A percentile compares a stretch with the other conserved stretches of the same genome.
These are phyloP conservation scores for Eustalomyia histrio DNA, from an alignment of 2,888 invertebrate species.

Conservation along the genomic window DNA sequence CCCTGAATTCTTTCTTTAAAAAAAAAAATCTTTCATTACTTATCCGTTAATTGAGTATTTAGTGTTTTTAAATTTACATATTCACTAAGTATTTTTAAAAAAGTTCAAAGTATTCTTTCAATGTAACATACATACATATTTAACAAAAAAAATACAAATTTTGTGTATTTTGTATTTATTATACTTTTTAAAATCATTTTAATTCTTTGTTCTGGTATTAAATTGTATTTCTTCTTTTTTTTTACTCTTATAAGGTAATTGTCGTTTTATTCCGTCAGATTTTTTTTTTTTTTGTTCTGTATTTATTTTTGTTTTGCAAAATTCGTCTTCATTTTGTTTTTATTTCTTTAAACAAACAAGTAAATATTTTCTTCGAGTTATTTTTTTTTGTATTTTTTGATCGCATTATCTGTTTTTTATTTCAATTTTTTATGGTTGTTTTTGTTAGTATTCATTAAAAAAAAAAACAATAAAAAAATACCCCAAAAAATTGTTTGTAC, in stretches of 20 bases:
- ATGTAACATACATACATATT: neutral
- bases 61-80: constrained; percentile 28
- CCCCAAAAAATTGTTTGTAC: neutral
- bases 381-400: neutral
- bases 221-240: neutral
- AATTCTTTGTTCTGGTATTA: constrained; percentile 16
- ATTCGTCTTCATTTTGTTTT: neutral
- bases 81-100: constrained; percentile 23
- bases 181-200: constrained; percentile 25
- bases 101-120: constrained; percentile 62
- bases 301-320: constrained; percentile 1
- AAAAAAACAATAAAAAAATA: neutral
- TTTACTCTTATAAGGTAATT: neutral
- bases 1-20: no score
- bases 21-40: no score
- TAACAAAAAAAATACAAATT: constrained; percentile 57
- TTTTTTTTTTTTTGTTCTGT: neutral
- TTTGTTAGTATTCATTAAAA: neutral
- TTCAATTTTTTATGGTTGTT: neutral
- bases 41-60: constrained; percentile 49
- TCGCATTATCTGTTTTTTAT: constrained; percentile 3
- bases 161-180: constrained; percentile 29
- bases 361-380: neutral
- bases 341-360: neutral
- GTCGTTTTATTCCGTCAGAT: constrained; percentile 1